A percentile compares a stretch with the other conserved stretches of the same genome.
These are phyloP conservation scores for Acrobasis consociella DNA, from an alignment of 2,888 invertebrate genomes.

Conservation along the genomic window DNA sequence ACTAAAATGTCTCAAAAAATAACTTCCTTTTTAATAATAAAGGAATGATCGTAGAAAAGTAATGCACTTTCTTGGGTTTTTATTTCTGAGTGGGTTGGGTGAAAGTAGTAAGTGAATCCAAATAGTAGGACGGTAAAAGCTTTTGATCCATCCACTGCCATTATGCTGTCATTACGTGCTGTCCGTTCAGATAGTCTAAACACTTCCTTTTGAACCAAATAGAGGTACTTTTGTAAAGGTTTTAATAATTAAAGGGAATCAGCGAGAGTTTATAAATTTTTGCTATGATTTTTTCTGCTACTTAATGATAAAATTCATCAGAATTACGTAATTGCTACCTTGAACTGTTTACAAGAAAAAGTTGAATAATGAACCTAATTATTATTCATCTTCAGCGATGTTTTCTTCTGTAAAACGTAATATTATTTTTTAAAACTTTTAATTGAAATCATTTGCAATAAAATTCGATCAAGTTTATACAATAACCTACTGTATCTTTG, in stretches of 20 bases:
- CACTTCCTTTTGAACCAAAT: slow-evolving; percentile 19
- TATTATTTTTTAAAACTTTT: too few relatives aligned
- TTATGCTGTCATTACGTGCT: slow-evolving; percentile 23
- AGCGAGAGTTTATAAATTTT: neutral
- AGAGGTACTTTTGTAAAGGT: slow-evolving; percentile 19
- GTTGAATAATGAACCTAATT: too few relatives aligned
- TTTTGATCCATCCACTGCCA: slow-evolving; percentile 21
- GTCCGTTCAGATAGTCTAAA: slow-evolving; percentile 16
- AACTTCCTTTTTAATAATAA: neutral
- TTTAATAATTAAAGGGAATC: neutral
- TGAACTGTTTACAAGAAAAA: too few relatives aligned
- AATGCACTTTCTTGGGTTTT: neutral
- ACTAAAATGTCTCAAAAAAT: neutral
- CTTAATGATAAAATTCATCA: too few relatives aligned
- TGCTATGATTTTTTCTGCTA: too few relatives aligned
- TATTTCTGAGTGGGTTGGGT: slow-evolving; percentile 11
- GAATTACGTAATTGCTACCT: too few relatives aligned
- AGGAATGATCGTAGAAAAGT: neutral
- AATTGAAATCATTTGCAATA: too few relatives aligned
- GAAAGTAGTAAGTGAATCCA: slow-evolving; percentile 19
- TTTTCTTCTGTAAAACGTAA: too few relatives aligned
- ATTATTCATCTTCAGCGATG: too few relatives aligned
- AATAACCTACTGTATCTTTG: too few relatives aligned
- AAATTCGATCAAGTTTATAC: too few relatives aligned
- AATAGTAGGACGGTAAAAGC: slow-evolving; percentile 22